Base-by-base conservation (phyloP, 2,888 invertebrate species). In the Himalopsyche anomala region DNA sequence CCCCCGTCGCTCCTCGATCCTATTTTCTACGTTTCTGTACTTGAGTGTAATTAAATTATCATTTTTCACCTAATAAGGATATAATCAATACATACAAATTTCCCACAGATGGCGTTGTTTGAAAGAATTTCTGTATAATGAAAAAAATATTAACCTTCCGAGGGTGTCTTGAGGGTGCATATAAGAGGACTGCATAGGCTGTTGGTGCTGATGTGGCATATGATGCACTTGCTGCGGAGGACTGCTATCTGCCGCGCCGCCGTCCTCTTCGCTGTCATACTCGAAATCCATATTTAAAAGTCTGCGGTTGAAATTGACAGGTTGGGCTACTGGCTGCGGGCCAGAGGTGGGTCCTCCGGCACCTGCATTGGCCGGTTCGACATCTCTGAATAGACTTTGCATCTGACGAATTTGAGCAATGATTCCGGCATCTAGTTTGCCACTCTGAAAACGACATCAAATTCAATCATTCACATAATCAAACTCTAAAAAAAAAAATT, bases 211-310 rank as follows among this genome's bases (percentile, higher is more conserved):
- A 19, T 79, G 87, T 40, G 69, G 80, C 17, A 15, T 40, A 51
- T 79, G 85, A 54, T 42, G 84, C 42, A 89, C 6, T 19, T 36
- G 84, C 9, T 62, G 55, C 89, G 89, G 79, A 85, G 80, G 51
- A 74, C 79, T 80, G 85, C 0, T 36, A 90, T 89, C 38, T 87
- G 84, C 86, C 4, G 84, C 84, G n/a, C 42, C 95, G 62, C 96
- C 96, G n/a, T 98, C 98, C 85, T 98, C 98, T 88, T 98, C 98
- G 89, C 98, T 98, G 85, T 97, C 98, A 91, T 98, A 98, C 91
- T 98, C 98, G 91, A 97, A 98, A 91, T 98, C 96, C 87, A 87
- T 92, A 19, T 93, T 93, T 40, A 98, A 92, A 19, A 98, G 92
- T 90, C 98, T 97, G 90, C 97, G 95, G 91, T 97, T 97, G 91